Evolutionary conservation across 1,140 invertebrate genomes (phyloP).

Genomic region (Zaprionus taronus): DNA sequence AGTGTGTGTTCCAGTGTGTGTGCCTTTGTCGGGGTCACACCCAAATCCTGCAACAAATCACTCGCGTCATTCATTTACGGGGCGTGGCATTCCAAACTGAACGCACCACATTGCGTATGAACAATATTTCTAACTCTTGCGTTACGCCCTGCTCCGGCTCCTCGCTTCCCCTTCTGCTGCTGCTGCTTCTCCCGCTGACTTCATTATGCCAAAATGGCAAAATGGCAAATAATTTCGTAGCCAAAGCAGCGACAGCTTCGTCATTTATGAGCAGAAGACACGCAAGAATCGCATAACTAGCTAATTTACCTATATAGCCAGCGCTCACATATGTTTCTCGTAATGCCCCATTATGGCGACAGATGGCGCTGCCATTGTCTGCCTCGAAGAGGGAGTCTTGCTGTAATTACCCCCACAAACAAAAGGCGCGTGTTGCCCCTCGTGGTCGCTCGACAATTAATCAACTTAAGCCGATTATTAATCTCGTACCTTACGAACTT

Average conservation of each 20-base stretch:
- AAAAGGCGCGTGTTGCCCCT: slow-evolving; percentile 50
- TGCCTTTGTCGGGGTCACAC: slow-evolving; percentile 36
- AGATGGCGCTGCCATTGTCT: slow-evolving; percentile 11
- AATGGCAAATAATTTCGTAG: slow-evolving; percentile 18
- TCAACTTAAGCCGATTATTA: slow-evolving; percentile 72
- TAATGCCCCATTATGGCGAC: slow-evolving; percentile 47
- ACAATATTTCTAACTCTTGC: slow-evolving; percentile 19
- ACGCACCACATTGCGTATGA: slow-evolving; percentile 52
- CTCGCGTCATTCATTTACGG: slow-evolving; percentile 26
- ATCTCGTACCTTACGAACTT: slow-evolving; percentile 31
- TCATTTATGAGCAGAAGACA: slow-evolving; percentile 53
- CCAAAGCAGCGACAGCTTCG: slow-evolving; percentile 13
- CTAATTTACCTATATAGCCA: slow-evolving; percentile 57
- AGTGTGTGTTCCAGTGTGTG: not conserved
- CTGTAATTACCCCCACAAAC: slow-evolving; percentile 26
- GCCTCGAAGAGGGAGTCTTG: not conserved
- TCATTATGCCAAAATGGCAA: slow-evolving; percentile 36
- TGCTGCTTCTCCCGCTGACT: slow-evolving; percentile 1
- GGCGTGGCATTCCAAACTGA: slow-evolving; percentile 53
- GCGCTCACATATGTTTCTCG: slow-evolving; percentile 51
- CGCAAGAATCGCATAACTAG: slow-evolving; percentile 65
- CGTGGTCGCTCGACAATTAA: slow-evolving; percentile 56
- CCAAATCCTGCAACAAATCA: slow-evolving; percentile 66
- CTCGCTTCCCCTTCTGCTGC: not conserved
- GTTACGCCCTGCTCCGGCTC: not conserved